phyloP scores from a whole-genome alignment of 2,888 invertebrate genomes.

The Lasioglossum figueresi region DNA sequence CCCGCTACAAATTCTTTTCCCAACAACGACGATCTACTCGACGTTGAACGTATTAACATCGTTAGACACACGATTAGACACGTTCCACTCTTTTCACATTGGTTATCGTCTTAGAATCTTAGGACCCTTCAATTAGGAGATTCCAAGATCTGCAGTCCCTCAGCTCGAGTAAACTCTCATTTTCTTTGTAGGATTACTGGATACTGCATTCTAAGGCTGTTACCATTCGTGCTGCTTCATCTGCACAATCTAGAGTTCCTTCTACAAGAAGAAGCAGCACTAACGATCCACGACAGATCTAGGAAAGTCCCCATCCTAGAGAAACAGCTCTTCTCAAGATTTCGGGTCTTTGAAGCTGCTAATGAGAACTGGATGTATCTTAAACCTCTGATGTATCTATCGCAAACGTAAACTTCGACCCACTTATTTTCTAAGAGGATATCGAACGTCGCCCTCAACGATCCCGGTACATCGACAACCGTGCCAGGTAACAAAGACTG shows the following conservation, averaged over 20 bases:
- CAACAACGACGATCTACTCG: background rate
- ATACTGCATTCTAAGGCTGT: background rate
- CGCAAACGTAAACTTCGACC: background rate
- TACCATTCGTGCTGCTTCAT: background rate
- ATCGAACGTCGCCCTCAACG: background rate
- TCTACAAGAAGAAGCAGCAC: too few relatives aligned
- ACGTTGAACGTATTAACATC: background rate
- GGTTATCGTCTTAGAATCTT: background rate
- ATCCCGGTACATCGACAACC: background rate
- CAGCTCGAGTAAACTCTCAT: background rate
- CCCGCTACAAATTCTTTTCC: background rate
- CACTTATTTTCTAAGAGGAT: background rate
- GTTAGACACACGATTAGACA: constrained; percentile 2
- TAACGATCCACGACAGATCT: background rate
- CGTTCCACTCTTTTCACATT: background rate
- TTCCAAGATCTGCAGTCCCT: background rate
- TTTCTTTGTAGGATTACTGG: background rate
- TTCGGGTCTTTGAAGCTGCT: background rate
- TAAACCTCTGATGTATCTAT: background rate
- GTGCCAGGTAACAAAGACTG: background rate
- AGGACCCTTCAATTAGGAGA: background rate
- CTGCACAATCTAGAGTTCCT: background rate
- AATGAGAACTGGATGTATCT: background rate
- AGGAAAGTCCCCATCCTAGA: background rate
- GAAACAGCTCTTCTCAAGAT: background rate